Base-by-base conservation (phyloP, 2,797 vertebrate species). In the Coregonus suidteri region DNA sequence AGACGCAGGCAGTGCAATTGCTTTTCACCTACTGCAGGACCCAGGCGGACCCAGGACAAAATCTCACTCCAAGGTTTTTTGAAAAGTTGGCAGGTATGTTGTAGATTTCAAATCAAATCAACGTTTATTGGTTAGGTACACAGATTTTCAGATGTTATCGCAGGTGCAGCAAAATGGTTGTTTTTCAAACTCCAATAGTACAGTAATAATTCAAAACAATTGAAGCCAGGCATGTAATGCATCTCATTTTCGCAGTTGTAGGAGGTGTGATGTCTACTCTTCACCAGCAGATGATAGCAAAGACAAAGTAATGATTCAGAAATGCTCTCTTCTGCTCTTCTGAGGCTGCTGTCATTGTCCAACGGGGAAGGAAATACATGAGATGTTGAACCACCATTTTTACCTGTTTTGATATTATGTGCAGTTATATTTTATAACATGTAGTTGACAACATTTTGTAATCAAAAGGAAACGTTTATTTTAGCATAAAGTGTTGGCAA, bases 271-370 rank as follows among this genome's bases (percentile, higher is more conserved):
- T 68, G 71, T 16, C 66, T 71, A 11, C 2, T 62, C 1, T 1
- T 65, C 16, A 67, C 78, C 81, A 77, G 59, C 66, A 92, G 92
- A 81, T 81, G 86, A 83, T 76, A 81, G 85, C 85, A 93, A 67
- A 91, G 76, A 70, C 52, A 20, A 67, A 34, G 2, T 18, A 35
- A 77, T 62, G 4, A 3, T 66, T 31, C 25, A 34, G 14, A 66
- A 30, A 31, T 2, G 0, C 37, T 1, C 7, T 2, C 1, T 0
- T 52, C 4, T 15, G 1, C 1, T 20, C 70, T 56, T 53, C 0
- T 14, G n/a, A 35, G 4, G 1, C 15, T 31, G 15, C 30, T 3
- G 16, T 20, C 14, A 3, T 51, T 53, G 52, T 31, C 3, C 6
- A 54, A 5, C n/a, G 3, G 30, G 52, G 6, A 15, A 13, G 41